Evolutionary conservation across 2,888 invertebrate genomes (phyloP).

Genomic region (Lepidochitona cinerea): DNA sequence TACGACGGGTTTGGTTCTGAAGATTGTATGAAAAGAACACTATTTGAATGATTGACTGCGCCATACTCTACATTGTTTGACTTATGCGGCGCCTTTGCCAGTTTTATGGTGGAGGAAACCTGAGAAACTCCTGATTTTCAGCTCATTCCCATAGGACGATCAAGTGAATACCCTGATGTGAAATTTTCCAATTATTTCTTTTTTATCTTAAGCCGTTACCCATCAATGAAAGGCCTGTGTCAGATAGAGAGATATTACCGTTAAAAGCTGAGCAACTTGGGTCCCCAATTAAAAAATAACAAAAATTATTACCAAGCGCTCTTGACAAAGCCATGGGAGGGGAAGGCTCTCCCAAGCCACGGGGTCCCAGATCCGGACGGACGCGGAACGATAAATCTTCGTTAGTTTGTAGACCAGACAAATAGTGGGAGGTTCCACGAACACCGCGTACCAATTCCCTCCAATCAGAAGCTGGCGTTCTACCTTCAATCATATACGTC

Average conservation of each 20-base stretch:
- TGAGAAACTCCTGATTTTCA: neutral
- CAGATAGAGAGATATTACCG: no score
- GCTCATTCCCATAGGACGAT: no score
- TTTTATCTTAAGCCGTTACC: no score
- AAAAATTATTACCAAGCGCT: slow-evolving; percentile 46
- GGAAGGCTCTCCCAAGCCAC: slow-evolving; percentile 8
- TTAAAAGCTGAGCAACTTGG: no score
- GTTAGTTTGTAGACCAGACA: slow-evolving; percentile 82
- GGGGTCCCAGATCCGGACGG: slow-evolving; percentile 77
- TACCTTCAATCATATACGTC: slow-evolving; percentile 56
- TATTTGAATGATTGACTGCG: no score
- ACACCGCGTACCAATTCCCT: slow-evolving; percentile 52
- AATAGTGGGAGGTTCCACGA: slow-evolving; percentile 47
- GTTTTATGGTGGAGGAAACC: neutral
- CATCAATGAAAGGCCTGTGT: no score
- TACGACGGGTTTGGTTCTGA: no score
- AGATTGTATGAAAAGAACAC: no score
- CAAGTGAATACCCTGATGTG: no score
- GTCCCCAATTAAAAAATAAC: neutral
- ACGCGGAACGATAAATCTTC: slow-evolving; percentile 96
- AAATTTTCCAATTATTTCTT: no score
- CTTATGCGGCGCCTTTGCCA: no score
- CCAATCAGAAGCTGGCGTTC: slow-evolving; percentile 56
- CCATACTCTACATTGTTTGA: no score
- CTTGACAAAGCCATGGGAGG: neutral